Evolutionary conservation across 2,797 vertebrate species (phyloP).

Genomic region (Cossypha dichroa): DNA sequence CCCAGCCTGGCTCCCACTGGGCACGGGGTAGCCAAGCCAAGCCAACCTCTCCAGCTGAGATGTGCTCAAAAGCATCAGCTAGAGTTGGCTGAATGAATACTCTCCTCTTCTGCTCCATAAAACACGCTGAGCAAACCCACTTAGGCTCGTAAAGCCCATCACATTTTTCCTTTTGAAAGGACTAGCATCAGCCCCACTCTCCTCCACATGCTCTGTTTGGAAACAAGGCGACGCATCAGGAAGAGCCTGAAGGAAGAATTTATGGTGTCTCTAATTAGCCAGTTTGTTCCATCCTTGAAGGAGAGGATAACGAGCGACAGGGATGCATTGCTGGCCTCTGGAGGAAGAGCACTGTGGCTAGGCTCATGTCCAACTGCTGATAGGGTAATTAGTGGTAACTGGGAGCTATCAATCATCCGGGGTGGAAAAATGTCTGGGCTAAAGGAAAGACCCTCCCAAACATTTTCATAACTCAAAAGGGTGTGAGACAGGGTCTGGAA

Average conservation of each 20-base stretch:
- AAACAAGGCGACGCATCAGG: background rate
- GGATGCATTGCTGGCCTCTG: slow-evolving; percentile 13
- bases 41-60: background rate
- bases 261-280: slow-evolving; percentile 52
- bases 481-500: slow-evolving; percentile 49
- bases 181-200: background rate
- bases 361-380: slow-evolving; percentile 60
- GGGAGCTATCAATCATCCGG: slow-evolving; percentile 48
- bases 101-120: slow-evolving; percentile 11
- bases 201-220: background rate
- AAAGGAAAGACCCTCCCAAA: slow-evolving; percentile 63
- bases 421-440: slow-evolving; percentile 41
- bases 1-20: background rate
- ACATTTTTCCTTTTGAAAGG: background rate
- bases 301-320: background rate
- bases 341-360: slow-evolving; percentile 43
- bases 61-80: background rate
- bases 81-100: background rate
- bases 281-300: slow-evolving; percentile 48
- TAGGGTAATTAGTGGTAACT: slow-evolving; percentile 63
- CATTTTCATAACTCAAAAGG: slow-evolving; percentile 57
- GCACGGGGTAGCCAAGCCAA: background rate
- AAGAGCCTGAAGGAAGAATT: slow-evolving; percentile 51
- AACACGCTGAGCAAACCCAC: background rate
- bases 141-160: background rate